Percentiles rank a stretch among this genome's conserved stretches.
phyloP scores from a whole-genome alignment of 2,888 invertebrate genomes.

The Drosophila monieri region DNA sequence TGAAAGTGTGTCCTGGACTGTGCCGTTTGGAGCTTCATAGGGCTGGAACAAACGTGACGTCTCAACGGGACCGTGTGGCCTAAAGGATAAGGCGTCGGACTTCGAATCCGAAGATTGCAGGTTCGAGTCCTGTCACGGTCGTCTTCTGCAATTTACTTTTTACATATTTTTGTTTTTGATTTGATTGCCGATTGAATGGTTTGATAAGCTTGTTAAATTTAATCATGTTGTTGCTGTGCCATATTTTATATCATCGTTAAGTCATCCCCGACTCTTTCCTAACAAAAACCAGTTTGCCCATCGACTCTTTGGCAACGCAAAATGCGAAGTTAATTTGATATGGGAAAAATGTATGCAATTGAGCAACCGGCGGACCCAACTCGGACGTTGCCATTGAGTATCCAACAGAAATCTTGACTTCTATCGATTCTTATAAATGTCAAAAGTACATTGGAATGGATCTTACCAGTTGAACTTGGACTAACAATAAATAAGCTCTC shows the following conservation, averaged over 20 bases:
- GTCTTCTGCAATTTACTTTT: slow-evolving; percentile 43
- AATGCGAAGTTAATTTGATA: slow-evolving; percentile 38
- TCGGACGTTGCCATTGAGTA: slow-evolving; percentile 22
- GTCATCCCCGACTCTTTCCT: slow-evolving; percentile 9
- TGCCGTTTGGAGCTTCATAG: slow-evolving; percentile 56
- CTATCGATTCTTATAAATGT: slow-evolving; percentile 45
- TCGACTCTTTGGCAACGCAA: slow-evolving; percentile 33
- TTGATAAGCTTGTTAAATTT: slow-evolving; percentile 9
- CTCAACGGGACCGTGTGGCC: slow-evolving; percentile 83
- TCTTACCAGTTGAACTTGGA: slow-evolving; percentile 34
- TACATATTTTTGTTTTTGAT: background rate
- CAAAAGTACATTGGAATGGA: slow-evolving; percentile 46
- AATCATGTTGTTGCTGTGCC: slow-evolving; percentile 18
- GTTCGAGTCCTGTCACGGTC: slow-evolving; percentile 85
- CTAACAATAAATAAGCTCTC: background rate
- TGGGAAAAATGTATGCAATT: slow-evolving; percentile 41
- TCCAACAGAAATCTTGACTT: slow-evolving; percentile 17
- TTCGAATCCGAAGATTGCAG: slow-evolving; percentile 85
- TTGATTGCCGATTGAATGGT: background rate
- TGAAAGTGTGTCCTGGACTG: slow-evolving; percentile 31
- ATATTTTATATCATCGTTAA: slow-evolving; percentile 29
- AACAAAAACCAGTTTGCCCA: slow-evolving; percentile 36
- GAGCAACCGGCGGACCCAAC: slow-evolving; percentile 20
- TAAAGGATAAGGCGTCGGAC: slow-evolving; percentile 85
- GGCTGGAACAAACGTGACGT: slow-evolving; percentile 41